Percentiles rank a stretch among this genome's conserved stretches.
These are phyloP conservation scores for Oostethus manadensis DNA, from an alignment of 2,113 vertebrate species.

Conservation along the genomic window DNA sequence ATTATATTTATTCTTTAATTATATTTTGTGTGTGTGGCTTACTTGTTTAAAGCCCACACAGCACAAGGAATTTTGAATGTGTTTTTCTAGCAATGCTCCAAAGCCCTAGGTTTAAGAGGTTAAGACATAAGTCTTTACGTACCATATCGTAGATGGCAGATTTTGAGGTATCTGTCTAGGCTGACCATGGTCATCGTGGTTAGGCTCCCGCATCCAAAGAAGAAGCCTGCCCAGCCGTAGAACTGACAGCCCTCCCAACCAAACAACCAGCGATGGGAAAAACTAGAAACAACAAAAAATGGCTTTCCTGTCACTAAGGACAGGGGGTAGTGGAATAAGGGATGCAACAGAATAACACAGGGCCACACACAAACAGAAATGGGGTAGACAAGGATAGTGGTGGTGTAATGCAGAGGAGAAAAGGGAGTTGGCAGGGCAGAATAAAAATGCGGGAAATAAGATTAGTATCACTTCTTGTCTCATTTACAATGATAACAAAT, in stretches of 20 bases:
- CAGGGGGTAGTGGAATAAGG: neutral
- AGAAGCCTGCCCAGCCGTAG: conserved; percentile 93
- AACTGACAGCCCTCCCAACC: conserved; percentile 88
- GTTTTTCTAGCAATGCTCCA: no score
- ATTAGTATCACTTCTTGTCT: conserved; percentile 1
- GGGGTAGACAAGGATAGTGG: neutral
- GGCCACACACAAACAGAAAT: neutral
- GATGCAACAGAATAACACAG: conserved; percentile 2
- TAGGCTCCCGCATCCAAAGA: conserved; percentile 92
- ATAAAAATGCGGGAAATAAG: conserved; percentile 1
- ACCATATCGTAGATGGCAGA: conserved; percentile 91
- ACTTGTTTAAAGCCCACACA: no score
- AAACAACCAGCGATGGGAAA: conserved; percentile 90
- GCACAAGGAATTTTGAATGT: no score
- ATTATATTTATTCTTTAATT: no score
- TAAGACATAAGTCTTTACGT: conserved; percentile 27
- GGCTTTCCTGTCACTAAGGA: conserved; percentile 85
- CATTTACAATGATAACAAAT: no score
- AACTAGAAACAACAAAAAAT: conserved; percentile 87
- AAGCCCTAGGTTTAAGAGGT: no score
- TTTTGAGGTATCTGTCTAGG: conserved; percentile 91
- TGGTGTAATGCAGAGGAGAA: neutral
- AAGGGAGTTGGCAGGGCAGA: neutral
- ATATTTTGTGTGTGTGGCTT: no score
- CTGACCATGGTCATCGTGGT: conserved; percentile 93